A percentile compares a stretch with the other conserved stretches of the same genome.
These are phyloP conservation scores for Nemotelus nigrinus DNA, from an alignment of 2,888 invertebrate genomes.

Conservation along the genomic window DNA sequence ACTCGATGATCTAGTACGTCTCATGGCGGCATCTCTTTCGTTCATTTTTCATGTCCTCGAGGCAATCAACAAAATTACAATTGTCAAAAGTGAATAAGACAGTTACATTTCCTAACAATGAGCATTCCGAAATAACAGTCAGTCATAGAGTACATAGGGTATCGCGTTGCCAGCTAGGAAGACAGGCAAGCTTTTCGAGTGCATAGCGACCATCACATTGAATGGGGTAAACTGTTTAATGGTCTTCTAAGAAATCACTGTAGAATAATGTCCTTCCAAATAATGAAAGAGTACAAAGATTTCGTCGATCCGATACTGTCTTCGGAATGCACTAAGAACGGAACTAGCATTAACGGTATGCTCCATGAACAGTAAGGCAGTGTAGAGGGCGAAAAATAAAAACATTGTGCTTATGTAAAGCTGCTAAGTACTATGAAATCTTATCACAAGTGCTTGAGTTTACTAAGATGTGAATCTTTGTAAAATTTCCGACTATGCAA, in stretches of 20 bases:
- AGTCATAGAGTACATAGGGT: no score
- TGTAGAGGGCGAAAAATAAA: background rate
- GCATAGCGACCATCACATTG: background rate
- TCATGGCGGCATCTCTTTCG: background rate
- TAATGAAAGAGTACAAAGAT: background rate
- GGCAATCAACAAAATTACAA: conserved; percentile 30
- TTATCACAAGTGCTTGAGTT: conserved; percentile 10
- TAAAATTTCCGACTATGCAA: background rate
- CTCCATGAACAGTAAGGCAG: no score
- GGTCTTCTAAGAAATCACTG: background rate
- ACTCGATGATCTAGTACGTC: no score
- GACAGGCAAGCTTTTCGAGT: background rate
- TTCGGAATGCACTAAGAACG: no score
- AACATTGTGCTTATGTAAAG: conserved; percentile 17
- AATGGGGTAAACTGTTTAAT: conserved; percentile 3
- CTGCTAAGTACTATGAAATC: conserved; percentile 24
- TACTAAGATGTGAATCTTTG: conserved; percentile 23
- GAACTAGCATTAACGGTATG: no score
- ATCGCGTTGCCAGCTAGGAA: no score
- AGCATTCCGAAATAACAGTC: no score
- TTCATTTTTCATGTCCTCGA: conserved; percentile 29
- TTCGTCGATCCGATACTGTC: no score
- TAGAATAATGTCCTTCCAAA: background rate
- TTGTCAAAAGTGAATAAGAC: background rate
- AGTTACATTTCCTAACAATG: no score